phyloP scores from a whole-genome alignment of 2,888 invertebrate genomes.

The Orchesellides sinensis region DNA sequence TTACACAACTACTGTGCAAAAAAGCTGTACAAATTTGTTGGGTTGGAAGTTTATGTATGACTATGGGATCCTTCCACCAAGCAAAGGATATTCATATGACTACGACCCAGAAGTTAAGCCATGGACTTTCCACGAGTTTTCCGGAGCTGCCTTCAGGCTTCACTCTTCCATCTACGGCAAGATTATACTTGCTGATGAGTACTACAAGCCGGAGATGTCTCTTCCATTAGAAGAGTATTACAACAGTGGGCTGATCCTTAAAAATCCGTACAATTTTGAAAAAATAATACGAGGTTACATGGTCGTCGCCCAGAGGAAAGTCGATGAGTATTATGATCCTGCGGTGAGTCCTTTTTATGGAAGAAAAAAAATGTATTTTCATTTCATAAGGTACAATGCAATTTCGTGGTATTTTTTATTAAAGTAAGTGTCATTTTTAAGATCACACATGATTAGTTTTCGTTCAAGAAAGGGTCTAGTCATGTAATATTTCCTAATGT shows the following conservation, averaged over 20 bases:
- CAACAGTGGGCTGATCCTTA: conserved; percentile 70
- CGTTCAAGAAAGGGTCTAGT: too few species aligned
- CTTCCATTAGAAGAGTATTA: conserved; percentile 68
- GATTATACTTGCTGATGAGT: conserved; percentile 68
- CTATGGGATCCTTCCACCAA: conserved; percentile 73
- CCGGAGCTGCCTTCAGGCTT: conserved; percentile 76
- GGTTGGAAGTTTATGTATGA: conserved; percentile 74
- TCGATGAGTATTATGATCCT: conserved; percentile 73
- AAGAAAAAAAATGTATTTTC: neutral
- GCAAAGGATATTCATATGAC: conserved; percentile 76
- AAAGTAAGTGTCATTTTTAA: too few species aligned
- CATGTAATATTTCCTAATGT: too few species aligned
- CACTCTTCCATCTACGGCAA: conserved; percentile 73
- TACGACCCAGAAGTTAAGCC: conserved; percentile 75
- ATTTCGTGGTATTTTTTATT: too few species aligned
- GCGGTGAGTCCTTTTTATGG: conserved; percentile 57
- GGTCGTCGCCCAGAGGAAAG: conserved; percentile 58
- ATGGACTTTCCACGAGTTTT: conserved; percentile 76
- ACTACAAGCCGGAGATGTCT: conserved; percentile 64
- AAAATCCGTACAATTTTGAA: conserved; percentile 70
- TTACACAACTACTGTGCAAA: conserved; percentile 72
- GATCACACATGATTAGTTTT: too few species aligned
- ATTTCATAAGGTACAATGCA: too few species aligned
- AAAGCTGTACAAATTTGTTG: conserved; percentile 63
- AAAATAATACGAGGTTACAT: conserved; percentile 70